Evolutionary conservation across 2,797 vertebrate species (phyloP).

Genomic region (Clarias fuscus): DNA sequence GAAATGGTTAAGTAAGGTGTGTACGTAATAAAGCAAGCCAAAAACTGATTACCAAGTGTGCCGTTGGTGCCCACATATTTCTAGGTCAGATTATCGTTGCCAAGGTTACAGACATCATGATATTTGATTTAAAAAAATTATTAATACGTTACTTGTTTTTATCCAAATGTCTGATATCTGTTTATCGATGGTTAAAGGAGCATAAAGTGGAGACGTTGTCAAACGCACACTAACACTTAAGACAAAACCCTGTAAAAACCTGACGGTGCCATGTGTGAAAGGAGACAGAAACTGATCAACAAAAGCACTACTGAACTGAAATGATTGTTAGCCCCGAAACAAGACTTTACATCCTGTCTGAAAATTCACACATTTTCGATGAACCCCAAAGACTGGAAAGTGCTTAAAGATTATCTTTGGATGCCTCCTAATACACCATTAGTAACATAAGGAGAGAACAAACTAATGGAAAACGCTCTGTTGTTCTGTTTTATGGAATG

Average conservation of each 20-base stretch:
- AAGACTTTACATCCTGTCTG: conserved; percentile 71
- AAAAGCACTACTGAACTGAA: conserved; percentile 59
- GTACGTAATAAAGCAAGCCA: background rate
- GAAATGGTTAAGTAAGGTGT: background rate
- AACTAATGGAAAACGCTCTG: conserved; percentile 62
- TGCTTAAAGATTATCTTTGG: conserved; percentile 88
- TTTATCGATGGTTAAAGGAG: conserved; percentile 36
- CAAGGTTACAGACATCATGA: conserved; percentile 4
- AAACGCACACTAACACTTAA: conserved; percentile 41
- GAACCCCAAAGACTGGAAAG: conserved; percentile 84
- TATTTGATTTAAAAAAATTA: background rate
- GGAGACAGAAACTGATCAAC: conserved; percentile 54
- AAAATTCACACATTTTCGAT: conserved; percentile 70
- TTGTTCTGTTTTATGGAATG: conserved; percentile 44
- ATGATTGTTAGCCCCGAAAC: conserved; percentile 72
- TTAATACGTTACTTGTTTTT: conserved; percentile 20
- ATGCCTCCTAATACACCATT: conserved; percentile 76
- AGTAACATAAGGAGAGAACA: conserved; percentile 43
- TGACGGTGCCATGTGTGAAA: conserved; percentile 32
- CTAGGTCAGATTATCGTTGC: background rate
- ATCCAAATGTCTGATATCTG: conserved; percentile 16
- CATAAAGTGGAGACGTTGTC: conserved; percentile 36
- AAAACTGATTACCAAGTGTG: conserved; percentile 2
- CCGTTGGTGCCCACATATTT: background rate
- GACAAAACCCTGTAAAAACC: conserved; percentile 42